phyloP scores from a whole-genome alignment of 2,888 invertebrate genomes.

The Leptinotarsa rubiginosa region DNA sequence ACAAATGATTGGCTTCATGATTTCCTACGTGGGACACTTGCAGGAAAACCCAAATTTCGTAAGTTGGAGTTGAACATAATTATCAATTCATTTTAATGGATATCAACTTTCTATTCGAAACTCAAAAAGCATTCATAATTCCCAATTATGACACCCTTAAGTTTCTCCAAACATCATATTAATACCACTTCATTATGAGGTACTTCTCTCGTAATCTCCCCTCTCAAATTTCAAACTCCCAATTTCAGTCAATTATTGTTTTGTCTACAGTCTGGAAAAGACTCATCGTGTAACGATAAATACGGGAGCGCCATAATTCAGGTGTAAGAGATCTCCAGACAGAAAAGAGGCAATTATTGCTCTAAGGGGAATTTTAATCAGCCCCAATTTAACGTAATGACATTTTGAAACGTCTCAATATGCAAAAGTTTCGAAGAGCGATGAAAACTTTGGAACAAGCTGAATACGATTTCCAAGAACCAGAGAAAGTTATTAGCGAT shows the following conservation, averaged over 20 bases:
- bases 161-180: background rate
- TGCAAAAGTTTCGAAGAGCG: slow-evolving; percentile 17
- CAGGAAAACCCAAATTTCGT: too few relatives aligned
- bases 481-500: slow-evolving; percentile 7
- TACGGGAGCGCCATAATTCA: background rate
- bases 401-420: slow-evolving; percentile 23
- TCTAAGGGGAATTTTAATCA: slow-evolving; percentile 10
- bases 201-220: background rate
- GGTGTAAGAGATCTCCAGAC: slow-evolving; percentile 5
- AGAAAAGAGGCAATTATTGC: slow-evolving; percentile 14
- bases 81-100: too few relatives aligned
- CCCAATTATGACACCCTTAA: background rate
- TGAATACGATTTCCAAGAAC: background rate
- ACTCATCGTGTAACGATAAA: background rate
- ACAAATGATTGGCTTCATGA: too few relatives aligned
- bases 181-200: background rate
- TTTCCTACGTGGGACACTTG: too few relatives aligned
- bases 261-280: background rate
- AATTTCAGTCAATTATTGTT: background rate
- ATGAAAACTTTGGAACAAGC: slow-evolving; percentile 15
- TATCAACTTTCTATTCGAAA: too few relatives aligned
- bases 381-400: slow-evolving; percentile 22
- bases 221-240: background rate
- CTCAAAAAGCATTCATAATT: background rate
- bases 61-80: too few relatives aligned